Conservation (phyloP, 53 echinoderm and acorn worm genomes). For the Crossaster papposus region DNA sequence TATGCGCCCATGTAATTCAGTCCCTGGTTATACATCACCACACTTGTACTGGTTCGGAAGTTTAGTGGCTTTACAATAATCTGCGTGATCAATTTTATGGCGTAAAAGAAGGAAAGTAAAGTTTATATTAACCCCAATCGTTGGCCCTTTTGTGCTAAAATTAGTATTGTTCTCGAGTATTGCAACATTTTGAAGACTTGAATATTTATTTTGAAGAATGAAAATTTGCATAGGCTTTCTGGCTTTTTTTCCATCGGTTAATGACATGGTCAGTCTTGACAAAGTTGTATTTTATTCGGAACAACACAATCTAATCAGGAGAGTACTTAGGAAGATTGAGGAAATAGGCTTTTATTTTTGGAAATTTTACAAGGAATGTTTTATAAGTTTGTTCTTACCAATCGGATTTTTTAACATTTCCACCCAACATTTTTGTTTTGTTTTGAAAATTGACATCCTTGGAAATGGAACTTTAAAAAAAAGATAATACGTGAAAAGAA, state of each 20-base stretch:
- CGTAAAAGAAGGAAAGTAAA: neutral
- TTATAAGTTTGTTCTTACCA: slow-evolving; percentile 13
- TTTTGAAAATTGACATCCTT: neutral
- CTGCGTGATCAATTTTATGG: neutral
- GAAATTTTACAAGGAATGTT: slow-evolving; percentile 27
- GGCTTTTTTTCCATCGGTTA: neutral
- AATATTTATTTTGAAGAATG: neutral
- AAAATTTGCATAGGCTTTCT: neutral
- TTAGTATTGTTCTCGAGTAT: neutral
- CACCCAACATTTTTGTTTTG: neutral
- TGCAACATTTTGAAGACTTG: neutral
- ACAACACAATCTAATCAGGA: neutral
- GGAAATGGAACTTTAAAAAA: neutral
- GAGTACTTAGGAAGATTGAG: neutral
- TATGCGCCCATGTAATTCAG: neutral
- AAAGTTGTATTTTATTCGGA: too few relatives aligned
- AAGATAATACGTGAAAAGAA: too few relatives aligned
- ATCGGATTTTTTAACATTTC: neutral
- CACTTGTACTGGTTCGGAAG: neutral
- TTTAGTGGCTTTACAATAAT: too few relatives aligned
- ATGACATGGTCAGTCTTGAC: neutral
- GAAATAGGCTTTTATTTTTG: slow-evolving; percentile 4
- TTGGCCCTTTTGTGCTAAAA: neutral
- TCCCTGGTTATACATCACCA: neutral
- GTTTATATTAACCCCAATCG: neutral